Evolutionary conservation across 92 coral and sea anemone species (phyloP), one percentile per base, ranked within the genome.

Genomic region (Epizoanthus scotinus): DNA sequence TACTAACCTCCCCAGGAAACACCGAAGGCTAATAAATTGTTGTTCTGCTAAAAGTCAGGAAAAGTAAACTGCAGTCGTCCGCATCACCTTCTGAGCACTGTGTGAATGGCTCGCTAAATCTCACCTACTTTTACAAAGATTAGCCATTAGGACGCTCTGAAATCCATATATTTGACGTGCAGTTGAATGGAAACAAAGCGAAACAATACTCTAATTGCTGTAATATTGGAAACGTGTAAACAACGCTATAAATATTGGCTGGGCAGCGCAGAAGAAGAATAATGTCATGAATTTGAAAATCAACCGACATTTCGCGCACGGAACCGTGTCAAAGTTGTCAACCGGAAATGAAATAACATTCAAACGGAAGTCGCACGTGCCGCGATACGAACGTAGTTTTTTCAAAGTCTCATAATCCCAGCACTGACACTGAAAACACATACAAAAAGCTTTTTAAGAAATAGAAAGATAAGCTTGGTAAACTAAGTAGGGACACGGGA

Each of bases 161-260:
- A 36, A 22, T 29, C 54, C 81, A 59, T 36, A 75, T 75, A 75
- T 38, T 75, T 58, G 47, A 20, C 52, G 56, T 34, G 66, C 19
- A 75, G 22, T 58, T 75, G 57, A 5, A 75, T 75, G 61, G 29
- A 75, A 59, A 75, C 67, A 38, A 74, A 75, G 49, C 27, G 31
- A 27, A 75, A 75, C 81, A 36, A 59, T 44, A 25, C 68, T 57
- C 21, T 58, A 25, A 59, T 74, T 57, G 24, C 53, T 75, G 55
- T 36, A 20, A 75, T 75, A 75, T 75, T 58, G 55, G 29, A 0
- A 38, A 59, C 25, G 38, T 36, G 81, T 59, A 75, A 75, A 75
- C 81, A 75, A 75, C 79, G 66, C 81, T 34, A 47, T 7, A 36
- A 29, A 34, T 29, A 73, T 24, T 25, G 14, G 47, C 19, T 25